These are phyloP conservation scores for Cossypha polioptera DNA, from an alignment of 2,797 vertebrate genomes.

Conservation along the genomic window DNA sequence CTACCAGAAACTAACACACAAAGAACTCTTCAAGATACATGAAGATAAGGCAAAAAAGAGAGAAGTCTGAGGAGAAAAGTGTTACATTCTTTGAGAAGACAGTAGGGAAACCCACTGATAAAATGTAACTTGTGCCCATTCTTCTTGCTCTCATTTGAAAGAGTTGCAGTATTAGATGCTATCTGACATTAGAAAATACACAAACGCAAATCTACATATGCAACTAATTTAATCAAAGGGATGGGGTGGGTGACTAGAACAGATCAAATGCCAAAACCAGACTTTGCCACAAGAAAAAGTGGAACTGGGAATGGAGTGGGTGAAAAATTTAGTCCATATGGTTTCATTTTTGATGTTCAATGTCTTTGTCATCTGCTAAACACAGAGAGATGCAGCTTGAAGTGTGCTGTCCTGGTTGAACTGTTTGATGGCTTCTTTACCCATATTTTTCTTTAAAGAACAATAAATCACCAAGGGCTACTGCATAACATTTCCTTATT, in stretches of 20 bases:
- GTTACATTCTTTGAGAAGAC: neutral
- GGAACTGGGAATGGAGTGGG: neutral
- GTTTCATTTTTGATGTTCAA: constrained; percentile 6
- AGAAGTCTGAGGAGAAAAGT: neutral
- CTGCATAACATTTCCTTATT: neutral
- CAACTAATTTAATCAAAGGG: constrained; percentile 23
- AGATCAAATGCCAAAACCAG: constrained; percentile 46
- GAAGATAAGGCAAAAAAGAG: neutral
- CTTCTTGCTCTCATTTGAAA: neutral
- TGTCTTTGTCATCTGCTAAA: constrained; percentile 25
- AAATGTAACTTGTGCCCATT: neutral
- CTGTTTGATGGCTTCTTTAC: neutral
- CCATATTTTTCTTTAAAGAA: neutral
- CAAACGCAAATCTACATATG: neutral
- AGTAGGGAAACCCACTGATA: neutral
- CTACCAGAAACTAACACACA: neutral
- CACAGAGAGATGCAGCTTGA: neutral
- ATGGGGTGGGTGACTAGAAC: constrained; percentile 3
- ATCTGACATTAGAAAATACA: constrained; percentile 23
- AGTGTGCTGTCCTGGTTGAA: neutral
- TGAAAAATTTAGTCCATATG: neutral
- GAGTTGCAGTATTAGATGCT: neutral
- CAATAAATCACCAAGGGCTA: neutral
- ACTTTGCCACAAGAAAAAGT: constrained; percentile 29
- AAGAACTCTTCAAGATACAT: neutral